These are phyloP conservation scores for Pontoporia blainvillei DNA, from an alignment of 2,113 vertebrate genomes.

Conservation along the genomic window DNA sequence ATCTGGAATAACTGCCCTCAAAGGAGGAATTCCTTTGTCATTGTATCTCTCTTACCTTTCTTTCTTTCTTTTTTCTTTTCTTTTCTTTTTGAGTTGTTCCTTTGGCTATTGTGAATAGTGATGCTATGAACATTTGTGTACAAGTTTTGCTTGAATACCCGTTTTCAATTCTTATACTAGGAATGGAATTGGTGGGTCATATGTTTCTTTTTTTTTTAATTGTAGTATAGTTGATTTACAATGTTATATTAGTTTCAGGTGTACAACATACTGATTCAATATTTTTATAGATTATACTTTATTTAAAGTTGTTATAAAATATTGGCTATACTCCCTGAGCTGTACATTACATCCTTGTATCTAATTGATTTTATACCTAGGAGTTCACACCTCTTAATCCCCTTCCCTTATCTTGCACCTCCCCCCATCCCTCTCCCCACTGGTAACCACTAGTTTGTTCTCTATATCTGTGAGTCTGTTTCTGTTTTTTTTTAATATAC, in stretches of 20 bases:
- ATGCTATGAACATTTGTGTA: not conserved
- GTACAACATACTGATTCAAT: not conserved
- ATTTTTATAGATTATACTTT: not conserved
- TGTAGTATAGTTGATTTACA: not conserved
- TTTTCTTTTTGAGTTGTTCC: not conserved
- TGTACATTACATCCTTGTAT: not conserved
- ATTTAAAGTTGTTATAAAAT: not conserved
- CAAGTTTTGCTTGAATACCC: not conserved
- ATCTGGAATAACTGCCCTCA: not conserved
- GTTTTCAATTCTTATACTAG: not conserved
- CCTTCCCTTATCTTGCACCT: not conserved
- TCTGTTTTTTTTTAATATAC: not conserved
- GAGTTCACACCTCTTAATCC: not conserved
- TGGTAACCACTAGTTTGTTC: not conserved
- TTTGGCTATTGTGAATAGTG: not conserved
- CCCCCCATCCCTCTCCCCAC: not conserved
- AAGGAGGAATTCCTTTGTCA: not conserved
- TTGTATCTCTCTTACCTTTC: not conserved
- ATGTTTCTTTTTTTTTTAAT: not conserved
- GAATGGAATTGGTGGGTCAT: not conserved
- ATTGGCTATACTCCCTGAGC: not conserved
- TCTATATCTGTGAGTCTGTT: not conserved
- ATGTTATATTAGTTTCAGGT: not conserved
- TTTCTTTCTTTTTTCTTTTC: not conserved
- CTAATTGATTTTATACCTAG: not conserved